Evolutionary conservation across 2,113 vertebrate species (phyloP), one percentile per base, ranked within the genome.

Genomic region (Thymallus thymallus): DNA sequence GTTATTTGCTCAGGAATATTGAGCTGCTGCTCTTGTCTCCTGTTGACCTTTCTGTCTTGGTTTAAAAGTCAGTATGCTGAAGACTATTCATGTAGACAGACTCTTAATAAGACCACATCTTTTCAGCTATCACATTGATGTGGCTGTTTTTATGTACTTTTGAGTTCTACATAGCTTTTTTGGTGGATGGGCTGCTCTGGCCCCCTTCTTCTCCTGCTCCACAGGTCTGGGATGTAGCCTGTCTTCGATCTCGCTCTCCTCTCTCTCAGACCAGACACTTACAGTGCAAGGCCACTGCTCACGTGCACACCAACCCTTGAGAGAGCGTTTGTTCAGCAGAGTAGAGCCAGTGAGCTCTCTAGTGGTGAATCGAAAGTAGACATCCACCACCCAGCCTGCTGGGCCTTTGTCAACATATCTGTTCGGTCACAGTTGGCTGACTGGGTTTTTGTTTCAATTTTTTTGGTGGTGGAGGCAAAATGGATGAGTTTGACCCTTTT

Each of bases 191-290:
- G 26, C 2, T 26, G n/a, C n/a, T n/a, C n/a, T n/a, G n/a, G n/a
- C 2, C 9, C 9, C 9, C 6, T 35, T 32, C 22, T n/a, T 61
- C 58, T 26, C 23, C 12, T 3, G 22, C 61, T 63, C 61, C 62
- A 9, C 26, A 41, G 9, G 56, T n/a, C 56, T 22, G 56, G 7
- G 56, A n/a, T 60, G 5, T 22, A 60, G 63, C 62, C 18, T 3
- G 6, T 30, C 6, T 7, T 16, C 24, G 13, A 13, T 26, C 26
- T 23, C 10, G 4, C 4, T 12, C 22, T 63, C 22, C 30, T 62
- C 35, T 16, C 10, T 56, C 9, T 46, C 24, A 87, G 82, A 86
- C 82, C 83, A 84, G 83, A 87, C 80, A 69, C 71, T 82, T 61
- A 56, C 85, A 65, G 61, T 66, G 76, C 46, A 71, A 76, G 65